These are phyloP conservation scores for Calcarius lapponicus DNA, from an alignment of 2,797 vertebrate genomes.

Conservation along the genomic window DNA sequence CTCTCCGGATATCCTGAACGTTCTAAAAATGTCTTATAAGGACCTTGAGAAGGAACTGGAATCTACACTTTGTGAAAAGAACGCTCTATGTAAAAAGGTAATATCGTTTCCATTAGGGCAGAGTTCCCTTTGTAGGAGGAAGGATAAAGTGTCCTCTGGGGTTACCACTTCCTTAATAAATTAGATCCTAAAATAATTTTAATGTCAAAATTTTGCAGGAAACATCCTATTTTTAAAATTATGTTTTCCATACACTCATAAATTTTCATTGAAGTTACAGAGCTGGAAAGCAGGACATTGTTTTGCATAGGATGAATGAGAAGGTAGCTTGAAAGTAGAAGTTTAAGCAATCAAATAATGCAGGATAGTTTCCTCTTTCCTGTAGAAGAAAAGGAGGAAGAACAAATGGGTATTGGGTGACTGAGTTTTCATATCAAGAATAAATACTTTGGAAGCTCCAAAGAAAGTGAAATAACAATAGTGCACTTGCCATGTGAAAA, in stretches of 20 bases:
- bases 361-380: background rate
- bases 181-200: background rate
- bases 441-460: background rate
- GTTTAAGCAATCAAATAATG: background rate
- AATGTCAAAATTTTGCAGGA: background rate
- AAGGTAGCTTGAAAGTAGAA: background rate
- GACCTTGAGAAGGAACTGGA: conserved; percentile 76
- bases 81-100: conserved; percentile 80
- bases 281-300: background rate
- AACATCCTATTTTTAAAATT: conserved; percentile 5
- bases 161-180: conserved; percentile 4
- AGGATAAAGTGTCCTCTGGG: background rate
- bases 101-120: background rate
- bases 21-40: conserved; percentile 70
- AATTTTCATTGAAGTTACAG: background rate
- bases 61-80: conserved; percentile 62
- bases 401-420: background rate
- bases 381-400: background rate
- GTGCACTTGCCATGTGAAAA: background rate
- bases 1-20: conserved; percentile 38
- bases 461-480: background rate
- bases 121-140: background rate
- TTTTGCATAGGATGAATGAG: background rate
- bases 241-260: background rate
- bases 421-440: background rate